A percentile compares a stretch with the other conserved stretches of the same genome.
phyloP scores from a whole-genome alignment of 2,888 invertebrate species.

The Brenthis daphne region DNA sequence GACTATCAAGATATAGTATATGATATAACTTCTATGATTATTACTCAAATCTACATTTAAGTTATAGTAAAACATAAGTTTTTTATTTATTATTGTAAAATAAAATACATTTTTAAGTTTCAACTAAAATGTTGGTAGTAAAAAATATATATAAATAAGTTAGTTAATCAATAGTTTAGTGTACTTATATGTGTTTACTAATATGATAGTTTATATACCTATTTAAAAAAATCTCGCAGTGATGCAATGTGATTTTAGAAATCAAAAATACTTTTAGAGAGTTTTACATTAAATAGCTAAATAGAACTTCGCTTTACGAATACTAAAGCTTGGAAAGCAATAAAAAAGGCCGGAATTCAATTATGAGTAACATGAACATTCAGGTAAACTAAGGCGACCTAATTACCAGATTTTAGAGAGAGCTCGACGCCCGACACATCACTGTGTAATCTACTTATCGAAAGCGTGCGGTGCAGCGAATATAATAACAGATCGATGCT shows the following conservation, averaged over 20 bases:
- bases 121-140: too few species aligned
- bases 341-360: conserved; percentile 29
- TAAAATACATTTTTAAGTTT: too few species aligned
- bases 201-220: too few species aligned
- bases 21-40: too few species aligned
- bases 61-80: too few species aligned
- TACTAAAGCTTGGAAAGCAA: conserved; percentile 15
- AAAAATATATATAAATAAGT: too few species aligned
- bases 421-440: conserved; percentile 32
- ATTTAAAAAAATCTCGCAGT: too few species aligned
- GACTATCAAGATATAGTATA: too few species aligned
- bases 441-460: conserved; percentile 36
- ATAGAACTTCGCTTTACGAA: conserved; percentile 11
- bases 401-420: conserved; percentile 38
- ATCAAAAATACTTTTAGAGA: conserved; percentile 1
- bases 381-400: conserved; percentile 36
- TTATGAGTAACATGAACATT: conserved; percentile 32
- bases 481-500: conserved; percentile 36
- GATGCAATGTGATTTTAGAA: neutral
- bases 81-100: too few species aligned
- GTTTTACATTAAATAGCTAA: conserved; percentile 10
- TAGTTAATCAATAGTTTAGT: too few species aligned
- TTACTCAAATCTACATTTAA: too few species aligned
- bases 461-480: conserved; percentile 34
- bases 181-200: too few species aligned